phyloP scores from a whole-genome alignment of 2,888 invertebrate species.

The Chironomus tentans region DNA sequence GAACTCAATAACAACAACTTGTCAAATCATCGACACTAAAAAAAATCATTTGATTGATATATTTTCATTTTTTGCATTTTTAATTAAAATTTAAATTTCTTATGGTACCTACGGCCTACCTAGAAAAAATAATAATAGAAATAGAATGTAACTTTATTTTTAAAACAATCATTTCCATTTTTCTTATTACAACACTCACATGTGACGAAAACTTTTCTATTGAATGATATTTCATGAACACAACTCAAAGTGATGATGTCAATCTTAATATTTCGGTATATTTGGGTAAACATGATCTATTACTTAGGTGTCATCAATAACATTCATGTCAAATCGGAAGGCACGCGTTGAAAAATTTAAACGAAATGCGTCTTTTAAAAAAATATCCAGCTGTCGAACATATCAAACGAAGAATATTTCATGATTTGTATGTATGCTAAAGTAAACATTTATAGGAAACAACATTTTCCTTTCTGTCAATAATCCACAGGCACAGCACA shows the following conservation, averaged over 20 bases:
- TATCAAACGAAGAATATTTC: neutral
- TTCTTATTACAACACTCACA: neutral
- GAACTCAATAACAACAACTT: conserved; percentile 5
- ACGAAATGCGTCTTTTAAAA: neutral
- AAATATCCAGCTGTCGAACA: conserved; percentile 18
- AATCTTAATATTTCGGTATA: conserved; percentile 26
- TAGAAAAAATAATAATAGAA: neutral
- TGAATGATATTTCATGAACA: neutral
- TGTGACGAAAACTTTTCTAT: neutral
- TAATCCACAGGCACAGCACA: no score
- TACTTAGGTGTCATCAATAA: conserved; percentile 27
- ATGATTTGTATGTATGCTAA: neutral
- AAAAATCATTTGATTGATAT: conserved; percentile 22
- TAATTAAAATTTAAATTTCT: neutral
- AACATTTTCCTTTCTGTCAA: no score
- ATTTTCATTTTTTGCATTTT: neutral
- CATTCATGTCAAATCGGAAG: conserved; percentile 5
- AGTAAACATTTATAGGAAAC: neutral
- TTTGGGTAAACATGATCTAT: conserved; percentile 26
- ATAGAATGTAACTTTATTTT: neutral
- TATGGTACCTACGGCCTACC: neutral
- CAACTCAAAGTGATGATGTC: conserved; percentile 8
- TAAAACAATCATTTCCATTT: neutral
- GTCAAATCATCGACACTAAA: conserved; percentile 22
- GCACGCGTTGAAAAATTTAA: conserved; percentile 19